A percentile compares a stretch with the other conserved stretches of the same genome.
Evolutionary conservation across 2,888 invertebrate species (phyloP).

Genomic region (Romanomermis culicivorax): DNA sequence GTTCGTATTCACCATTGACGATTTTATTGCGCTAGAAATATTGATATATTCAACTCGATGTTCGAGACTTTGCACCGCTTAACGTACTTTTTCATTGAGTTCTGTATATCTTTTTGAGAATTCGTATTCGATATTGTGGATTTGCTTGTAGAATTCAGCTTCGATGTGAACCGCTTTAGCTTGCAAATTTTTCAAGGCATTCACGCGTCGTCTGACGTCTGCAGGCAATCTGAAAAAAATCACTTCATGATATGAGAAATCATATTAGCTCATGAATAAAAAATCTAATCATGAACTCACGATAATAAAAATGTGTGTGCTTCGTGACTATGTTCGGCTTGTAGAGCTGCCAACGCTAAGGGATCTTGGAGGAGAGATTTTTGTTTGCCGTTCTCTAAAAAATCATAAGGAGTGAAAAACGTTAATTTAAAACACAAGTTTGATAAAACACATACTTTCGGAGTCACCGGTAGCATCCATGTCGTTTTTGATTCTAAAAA

Average conservation of each 20-base stretch:
- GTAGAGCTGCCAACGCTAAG: neutral
- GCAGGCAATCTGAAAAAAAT: constrained; percentile 9
- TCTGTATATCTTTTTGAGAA: constrained; percentile 58
- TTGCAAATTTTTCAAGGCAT: constrained; percentile 23
- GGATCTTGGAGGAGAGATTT: neutral
- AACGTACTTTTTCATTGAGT: constrained; percentile 50
- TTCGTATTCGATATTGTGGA: constrained; percentile 74
- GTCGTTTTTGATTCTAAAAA: too few relatives aligned
- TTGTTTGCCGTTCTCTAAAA: neutral
- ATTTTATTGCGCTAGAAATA: constrained; percentile 31
- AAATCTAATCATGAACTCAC: too few relatives aligned
- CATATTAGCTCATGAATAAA: too few relatives aligned
- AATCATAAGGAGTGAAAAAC: too few relatives aligned
- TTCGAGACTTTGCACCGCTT: too few relatives aligned
- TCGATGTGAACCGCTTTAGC: constrained; percentile 48
- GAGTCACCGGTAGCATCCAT: too few relatives aligned
- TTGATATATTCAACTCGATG: constrained; percentile 5
- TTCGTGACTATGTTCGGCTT: neutral
- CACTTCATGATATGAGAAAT: neutral
- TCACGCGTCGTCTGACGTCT: constrained; percentile 14
- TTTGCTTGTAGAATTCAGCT: constrained; percentile 74
- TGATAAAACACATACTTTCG: too few relatives aligned
- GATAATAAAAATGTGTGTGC: neutral
- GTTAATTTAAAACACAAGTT: too few relatives aligned
- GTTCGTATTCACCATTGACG: constrained; percentile 51